Evolutionary conservation across 2,797 vertebrate species (phyloP).

Genomic region (Sebastes minor): DNA sequence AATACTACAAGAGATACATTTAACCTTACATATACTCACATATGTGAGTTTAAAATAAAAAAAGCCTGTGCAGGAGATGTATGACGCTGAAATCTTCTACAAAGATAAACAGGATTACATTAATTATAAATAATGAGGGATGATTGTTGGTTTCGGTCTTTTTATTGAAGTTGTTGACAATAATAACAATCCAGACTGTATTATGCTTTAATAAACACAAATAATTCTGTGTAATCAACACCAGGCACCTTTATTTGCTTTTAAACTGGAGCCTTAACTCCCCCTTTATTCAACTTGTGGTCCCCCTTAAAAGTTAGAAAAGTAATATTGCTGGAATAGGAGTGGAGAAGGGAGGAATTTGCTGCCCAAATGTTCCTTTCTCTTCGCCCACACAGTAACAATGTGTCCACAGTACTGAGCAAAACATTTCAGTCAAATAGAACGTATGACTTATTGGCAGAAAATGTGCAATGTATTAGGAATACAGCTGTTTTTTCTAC

Average conservation of each 20-base stretch:
- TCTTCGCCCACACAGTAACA: constrained; percentile 29
- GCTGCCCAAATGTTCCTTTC: neutral
- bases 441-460: constrained; percentile 3
- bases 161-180: neutral
- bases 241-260: neutral
- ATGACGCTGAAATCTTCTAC: neutral
- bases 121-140: neutral
- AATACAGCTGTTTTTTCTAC: neutral
- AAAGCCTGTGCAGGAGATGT: neutral
- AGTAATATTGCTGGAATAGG: neutral
- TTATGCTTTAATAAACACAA: neutral
- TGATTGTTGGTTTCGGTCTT: neutral
- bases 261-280: neutral
- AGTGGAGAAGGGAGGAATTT: constrained; percentile 3
- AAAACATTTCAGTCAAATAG: constrained; percentile 23
- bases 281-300: neutral
- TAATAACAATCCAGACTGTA: neutral
- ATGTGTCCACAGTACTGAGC: constrained; percentile 16
- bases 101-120: neutral
- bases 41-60: neutral
- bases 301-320: constrained; percentile 27
- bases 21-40: neutral
- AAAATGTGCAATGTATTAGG: neutral
- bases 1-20: neutral
- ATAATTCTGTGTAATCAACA: neutral